Evolutionary conservation across 2,888 invertebrate genomes (phyloP).

Genomic region (Zeuzera pyrina): DNA sequence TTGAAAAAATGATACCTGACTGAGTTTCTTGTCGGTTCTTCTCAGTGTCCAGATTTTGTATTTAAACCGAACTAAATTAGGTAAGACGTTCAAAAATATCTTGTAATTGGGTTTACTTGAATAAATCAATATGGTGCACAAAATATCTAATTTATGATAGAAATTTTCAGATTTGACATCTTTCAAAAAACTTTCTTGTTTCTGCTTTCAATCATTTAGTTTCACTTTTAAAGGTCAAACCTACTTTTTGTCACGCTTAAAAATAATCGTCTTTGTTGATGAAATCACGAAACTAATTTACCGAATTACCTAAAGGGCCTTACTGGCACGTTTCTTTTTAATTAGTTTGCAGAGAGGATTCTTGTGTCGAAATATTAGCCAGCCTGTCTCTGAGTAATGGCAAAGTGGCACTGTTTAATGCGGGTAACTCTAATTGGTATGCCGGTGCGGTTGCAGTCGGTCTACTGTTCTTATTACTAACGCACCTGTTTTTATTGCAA

Average conservation of each 20-base stretch:
- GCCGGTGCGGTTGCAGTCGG: slow-evolving; percentile 15
- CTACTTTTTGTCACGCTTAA: slow-evolving; percentile 13
- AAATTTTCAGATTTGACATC: too few species aligned
- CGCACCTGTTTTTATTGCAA: slow-evolving; percentile 2
- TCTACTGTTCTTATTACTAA: slow-evolving; percentile 7
- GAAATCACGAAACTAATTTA: slow-evolving; percentile 27
- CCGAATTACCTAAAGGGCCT: slow-evolving; percentile 16
- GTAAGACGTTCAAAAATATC: too few species aligned
- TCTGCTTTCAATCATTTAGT: slow-evolving; percentile 25
- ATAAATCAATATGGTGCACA: too few species aligned
- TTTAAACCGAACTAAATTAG: too few species aligned
- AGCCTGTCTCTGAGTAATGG: slow-evolving; percentile 3
- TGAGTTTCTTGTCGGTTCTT: too few species aligned
- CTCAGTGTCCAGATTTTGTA: too few species aligned
- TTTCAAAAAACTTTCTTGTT: background rate
- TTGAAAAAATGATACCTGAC: too few species aligned
- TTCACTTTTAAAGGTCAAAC: slow-evolving; percentile 23
- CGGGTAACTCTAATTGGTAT: slow-evolving; percentile 18
- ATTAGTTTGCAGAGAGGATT: slow-evolving; percentile 16
- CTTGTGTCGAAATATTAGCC: slow-evolving; percentile 1
- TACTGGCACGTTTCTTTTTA: slow-evolving; percentile 26
- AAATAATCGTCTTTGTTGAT: slow-evolving; percentile 18
- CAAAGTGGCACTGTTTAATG: slow-evolving; percentile 6
- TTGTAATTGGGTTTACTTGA: too few species aligned
- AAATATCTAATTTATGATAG: too few species aligned